Conservation (phyloP, 2,797 vertebrate genomes). For the Alauda arvensis region DNA sequence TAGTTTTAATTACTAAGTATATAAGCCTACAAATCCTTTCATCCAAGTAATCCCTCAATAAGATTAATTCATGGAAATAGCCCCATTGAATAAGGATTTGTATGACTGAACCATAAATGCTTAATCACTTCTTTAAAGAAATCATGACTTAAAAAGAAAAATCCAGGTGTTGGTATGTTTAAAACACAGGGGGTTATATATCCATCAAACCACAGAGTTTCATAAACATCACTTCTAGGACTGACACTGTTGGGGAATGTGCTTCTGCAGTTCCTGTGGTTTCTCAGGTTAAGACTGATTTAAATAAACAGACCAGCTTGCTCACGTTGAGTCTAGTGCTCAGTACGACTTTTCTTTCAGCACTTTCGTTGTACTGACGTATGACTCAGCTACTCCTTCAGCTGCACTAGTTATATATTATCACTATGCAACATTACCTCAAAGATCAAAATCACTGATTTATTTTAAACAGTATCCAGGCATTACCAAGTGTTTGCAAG, state of each 20-base stretch:
- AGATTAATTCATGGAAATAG: slow-evolving; percentile 36
- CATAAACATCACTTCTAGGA: not conserved
- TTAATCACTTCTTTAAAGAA: slow-evolving; percentile 26
- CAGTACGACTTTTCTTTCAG: not conserved
- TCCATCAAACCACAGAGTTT: not conserved
- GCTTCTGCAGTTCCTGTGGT: not conserved
- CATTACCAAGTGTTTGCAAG: not conserved
- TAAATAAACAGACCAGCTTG: slow-evolving; percentile 29
- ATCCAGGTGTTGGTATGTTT: not conserved
- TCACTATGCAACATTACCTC: not conserved
- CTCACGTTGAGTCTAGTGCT: not conserved
- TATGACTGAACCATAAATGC: slow-evolving; percentile 6
- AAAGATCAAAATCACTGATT: not conserved
- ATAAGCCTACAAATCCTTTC: slow-evolving; percentile 35
- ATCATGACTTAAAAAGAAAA: not conserved
- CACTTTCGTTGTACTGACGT: not conserved
- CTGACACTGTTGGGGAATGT: not conserved
- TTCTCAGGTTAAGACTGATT: not conserved
- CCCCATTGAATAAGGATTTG: slow-evolving; percentile 20
- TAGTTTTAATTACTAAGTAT: slow-evolving; percentile 52
- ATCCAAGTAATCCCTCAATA: slow-evolving; percentile 30
- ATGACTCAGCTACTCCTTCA: slow-evolving; percentile 27
- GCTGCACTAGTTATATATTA: not conserved
- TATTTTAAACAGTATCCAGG: not conserved
- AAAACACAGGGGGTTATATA: not conserved